A percentile compares a stretch with the other conserved stretches of the same genome.
These are phyloP conservation scores for Cepaea hortensis DNA, from an alignment of 2,888 invertebrate species.

Conservation along the genomic window DNA sequence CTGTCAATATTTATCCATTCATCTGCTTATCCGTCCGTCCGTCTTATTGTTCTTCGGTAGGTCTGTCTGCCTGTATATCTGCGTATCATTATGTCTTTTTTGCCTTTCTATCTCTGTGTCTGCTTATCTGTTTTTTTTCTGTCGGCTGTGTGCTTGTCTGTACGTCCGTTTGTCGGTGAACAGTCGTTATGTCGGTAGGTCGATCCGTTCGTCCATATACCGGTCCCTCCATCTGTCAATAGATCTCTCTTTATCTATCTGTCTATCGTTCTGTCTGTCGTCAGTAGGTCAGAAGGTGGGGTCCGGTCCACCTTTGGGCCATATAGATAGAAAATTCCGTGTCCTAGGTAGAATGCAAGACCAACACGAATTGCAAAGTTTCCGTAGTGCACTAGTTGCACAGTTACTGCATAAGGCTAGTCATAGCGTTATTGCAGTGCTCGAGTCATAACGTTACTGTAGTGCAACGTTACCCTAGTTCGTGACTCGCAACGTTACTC, in stretches of 20 bases:
- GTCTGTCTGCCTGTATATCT: background rate
- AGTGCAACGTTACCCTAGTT: too few relatives aligned
- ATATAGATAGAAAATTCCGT: too few relatives aligned
- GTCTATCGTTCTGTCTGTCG: background rate
- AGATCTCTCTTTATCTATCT: background rate
- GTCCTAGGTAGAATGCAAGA: too few relatives aligned
- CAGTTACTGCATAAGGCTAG: too few relatives aligned
- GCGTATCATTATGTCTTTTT: background rate
- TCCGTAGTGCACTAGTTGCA: too few relatives aligned
- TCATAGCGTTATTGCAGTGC: too few relatives aligned
- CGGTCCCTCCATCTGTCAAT: background rate
- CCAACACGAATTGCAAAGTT: too few relatives aligned
- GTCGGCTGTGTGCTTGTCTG: background rate
- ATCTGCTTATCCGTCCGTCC: background rate
- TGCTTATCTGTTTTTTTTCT: slow-evolving; percentile 7
- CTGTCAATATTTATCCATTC: background rate
- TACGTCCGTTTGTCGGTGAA: background rate
- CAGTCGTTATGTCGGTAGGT: too few relatives aligned
- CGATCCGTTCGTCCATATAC: background rate
- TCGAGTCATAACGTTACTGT: too few relatives aligned
- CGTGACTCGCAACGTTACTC: too few relatives aligned
- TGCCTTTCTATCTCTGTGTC: background rate
- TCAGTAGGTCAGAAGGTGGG: too few relatives aligned
- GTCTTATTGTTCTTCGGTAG: background rate
- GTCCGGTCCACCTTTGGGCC: too few relatives aligned